These are phyloP conservation scores for Caenorhabditis angaria DNA, from an alignment of 2,888 invertebrate genomes.

Conservation along the genomic window DNA sequence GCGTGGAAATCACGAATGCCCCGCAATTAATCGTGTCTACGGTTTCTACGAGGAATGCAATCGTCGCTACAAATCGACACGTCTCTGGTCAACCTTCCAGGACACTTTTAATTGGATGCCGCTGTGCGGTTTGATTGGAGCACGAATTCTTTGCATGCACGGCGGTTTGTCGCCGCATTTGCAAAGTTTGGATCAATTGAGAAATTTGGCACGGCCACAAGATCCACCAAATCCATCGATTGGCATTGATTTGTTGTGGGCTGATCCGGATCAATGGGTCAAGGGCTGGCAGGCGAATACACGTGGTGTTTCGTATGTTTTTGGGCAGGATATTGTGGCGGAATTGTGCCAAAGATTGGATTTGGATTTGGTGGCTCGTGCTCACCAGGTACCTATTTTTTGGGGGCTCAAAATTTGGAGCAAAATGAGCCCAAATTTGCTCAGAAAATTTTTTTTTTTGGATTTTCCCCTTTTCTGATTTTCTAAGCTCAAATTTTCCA, in stretches of 20 bases:
- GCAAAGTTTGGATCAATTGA: constrained; percentile 58
- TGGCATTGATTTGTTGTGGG: constrained; percentile 60
- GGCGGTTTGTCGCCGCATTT: constrained; percentile 67
- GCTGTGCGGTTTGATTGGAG: constrained; percentile 61
- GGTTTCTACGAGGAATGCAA: constrained; percentile 67
- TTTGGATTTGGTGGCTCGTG: constrained; percentile 75
- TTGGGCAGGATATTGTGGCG: constrained; percentile 76
- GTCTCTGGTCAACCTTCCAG: constrained; percentile 61
- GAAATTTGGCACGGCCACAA: constrained; percentile 61
- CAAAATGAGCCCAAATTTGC: neutral
- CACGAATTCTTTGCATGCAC: constrained; percentile 65
- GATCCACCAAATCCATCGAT: constrained; percentile 67
- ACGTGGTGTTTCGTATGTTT: constrained; percentile 77
- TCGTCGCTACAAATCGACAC: constrained; percentile 56
- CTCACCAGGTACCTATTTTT: constrained; percentile 63
- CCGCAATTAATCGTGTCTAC: constrained; percentile 66
- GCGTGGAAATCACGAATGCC: constrained; percentile 67
- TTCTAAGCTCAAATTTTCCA: neutral
- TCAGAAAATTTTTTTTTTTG: neutral
- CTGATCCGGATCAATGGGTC: constrained; percentile 60
- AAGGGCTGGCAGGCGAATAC: constrained; percentile 64
- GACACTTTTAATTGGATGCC: constrained; percentile 70
- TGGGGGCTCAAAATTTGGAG: too few species aligned
- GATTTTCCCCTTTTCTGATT: neutral
- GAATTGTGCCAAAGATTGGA: constrained; percentile 75